phyloP scores from a whole-genome alignment of 2,888 invertebrate species.

The Ligdia adustata region DNA sequence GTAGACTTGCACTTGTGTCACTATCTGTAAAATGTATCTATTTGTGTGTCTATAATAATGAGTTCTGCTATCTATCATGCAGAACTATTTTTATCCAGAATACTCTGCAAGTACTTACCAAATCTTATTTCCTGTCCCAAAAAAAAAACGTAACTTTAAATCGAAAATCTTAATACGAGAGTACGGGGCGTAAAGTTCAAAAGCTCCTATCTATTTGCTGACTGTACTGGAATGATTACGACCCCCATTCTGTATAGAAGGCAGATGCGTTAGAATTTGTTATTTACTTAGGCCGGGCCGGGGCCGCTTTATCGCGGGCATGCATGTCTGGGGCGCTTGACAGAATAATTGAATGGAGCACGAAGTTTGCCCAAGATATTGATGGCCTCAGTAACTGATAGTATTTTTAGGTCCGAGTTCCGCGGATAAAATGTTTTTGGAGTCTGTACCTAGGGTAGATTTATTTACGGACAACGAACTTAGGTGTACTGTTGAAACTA shows the following conservation, averaged over 20 bases:
- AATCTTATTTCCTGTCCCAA: no score
- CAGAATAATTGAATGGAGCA: conserved; percentile 56
- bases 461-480: no score
- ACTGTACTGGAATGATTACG: conserved; percentile 46
- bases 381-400: conserved; percentile 26
- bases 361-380: conserved; percentile 28
- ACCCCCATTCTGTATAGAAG: conserved; percentile 38
- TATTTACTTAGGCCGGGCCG: conserved; percentile 74
- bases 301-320: conserved; percentile 61
- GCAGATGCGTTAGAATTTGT: conserved; percentile 71
- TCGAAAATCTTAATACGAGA: conserved; percentile 14
- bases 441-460: background rate
- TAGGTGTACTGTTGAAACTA: no score
- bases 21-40: no score
- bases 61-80: no score
- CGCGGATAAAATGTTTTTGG: conserved; percentile 5
- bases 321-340: conserved; percentile 63
- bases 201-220: conserved; percentile 41
- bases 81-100: no score
- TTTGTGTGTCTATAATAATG: no score
- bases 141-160: no score
- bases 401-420: conserved; percentile 15
- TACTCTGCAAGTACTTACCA: no score
- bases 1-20: no score
- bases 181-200: conserved; percentile 28